Evolutionary conservation across 2,797 vertebrate species (phyloP), one percentile per base, ranked within the genome.

Genomic region (Danio aesculapii): DNA sequence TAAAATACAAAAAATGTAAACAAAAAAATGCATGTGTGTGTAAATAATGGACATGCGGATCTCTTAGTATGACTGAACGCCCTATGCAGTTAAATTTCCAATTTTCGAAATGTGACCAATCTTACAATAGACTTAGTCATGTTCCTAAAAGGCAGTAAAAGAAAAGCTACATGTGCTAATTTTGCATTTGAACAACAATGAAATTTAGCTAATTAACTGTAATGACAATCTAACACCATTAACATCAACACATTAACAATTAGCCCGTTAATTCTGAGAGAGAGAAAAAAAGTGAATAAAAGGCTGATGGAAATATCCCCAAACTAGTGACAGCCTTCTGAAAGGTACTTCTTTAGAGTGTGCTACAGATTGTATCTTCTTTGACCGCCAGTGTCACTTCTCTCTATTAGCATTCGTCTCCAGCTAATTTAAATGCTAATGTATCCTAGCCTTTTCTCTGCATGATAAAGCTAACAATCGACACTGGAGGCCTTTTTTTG

Each of bases 341-440:
- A 47, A 78, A 30, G 43, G 69, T 55, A 30, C 61, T 73, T 70
- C 64, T 83, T 64, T 58, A 50, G 57, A 76, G 50, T 16, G 67
- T 62, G n/a, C 52, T 41, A 21, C 21, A 62, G 58, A 79, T 52
- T 52, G 53, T 68, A 75, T 62, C 59, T 58, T 57, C 44, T 75
- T 55, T 76, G 72, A 80, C 77, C 63, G 58, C 19, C 30, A 64
- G 64, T 75, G 76, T 83, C 77, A 75, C 71, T 74, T 57, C n/a
- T 83, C 73, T 84, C 68, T 67, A 73, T 79, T 78, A 80, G 73
- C 39, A 67, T 76, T 76, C 78, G 67, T 85, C 81, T 83, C 85
- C 77, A 84, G 55, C 88, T 91, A 85, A 91, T 92, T 89, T 91
- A 92, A 92, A 93, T 93, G 91, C 91, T 90, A 92, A 93, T 92